Evolutionary conservation across 1,140 invertebrate genomes (phyloP).

Genomic region (Microplitis demolitor): DNA sequence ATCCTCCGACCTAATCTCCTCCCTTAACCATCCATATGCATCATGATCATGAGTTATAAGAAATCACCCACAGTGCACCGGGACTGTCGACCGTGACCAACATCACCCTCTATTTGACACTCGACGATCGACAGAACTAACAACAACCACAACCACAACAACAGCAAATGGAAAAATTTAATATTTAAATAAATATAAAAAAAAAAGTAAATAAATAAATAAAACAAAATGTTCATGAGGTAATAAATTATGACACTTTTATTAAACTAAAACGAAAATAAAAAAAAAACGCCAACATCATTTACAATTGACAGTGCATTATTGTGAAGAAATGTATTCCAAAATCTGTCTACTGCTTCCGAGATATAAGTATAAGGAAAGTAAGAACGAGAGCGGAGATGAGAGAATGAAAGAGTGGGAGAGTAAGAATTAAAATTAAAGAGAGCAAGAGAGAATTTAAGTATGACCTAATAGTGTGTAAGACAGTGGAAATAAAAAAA

Average conservation of each 20-base stretch:
- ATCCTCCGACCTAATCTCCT: conserved; percentile 45
- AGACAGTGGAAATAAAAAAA: neutral
- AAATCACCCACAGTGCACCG: neutral
- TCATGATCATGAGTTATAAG: conserved; percentile 33
- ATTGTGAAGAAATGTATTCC: conserved; percentile 31
- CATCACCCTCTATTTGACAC: no score
- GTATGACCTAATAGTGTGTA: conserved; percentile 19
- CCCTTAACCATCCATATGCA: conserved; percentile 40
- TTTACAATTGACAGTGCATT: conserved; percentile 12
- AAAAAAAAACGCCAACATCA: neutral
- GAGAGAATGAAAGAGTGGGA: conserved; percentile 8
- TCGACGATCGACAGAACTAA: neutral
- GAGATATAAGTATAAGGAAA: conserved; percentile 35
- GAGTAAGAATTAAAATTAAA: neutral
- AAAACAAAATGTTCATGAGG: no score
- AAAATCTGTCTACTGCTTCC: conserved; percentile 55
- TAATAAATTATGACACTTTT: neutral
- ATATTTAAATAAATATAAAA: no score
- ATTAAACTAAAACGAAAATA: neutral
- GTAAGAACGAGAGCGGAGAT: conserved; percentile 20
- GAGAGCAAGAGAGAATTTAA: conserved; percentile 10
- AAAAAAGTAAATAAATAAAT: no score
- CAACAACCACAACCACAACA: neutral
- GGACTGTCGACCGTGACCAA: neutral
- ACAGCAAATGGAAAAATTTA: no score